Base-by-base conservation (phyloP, 1,140 invertebrate genomes). In the Trissolcus basalis region DNA sequence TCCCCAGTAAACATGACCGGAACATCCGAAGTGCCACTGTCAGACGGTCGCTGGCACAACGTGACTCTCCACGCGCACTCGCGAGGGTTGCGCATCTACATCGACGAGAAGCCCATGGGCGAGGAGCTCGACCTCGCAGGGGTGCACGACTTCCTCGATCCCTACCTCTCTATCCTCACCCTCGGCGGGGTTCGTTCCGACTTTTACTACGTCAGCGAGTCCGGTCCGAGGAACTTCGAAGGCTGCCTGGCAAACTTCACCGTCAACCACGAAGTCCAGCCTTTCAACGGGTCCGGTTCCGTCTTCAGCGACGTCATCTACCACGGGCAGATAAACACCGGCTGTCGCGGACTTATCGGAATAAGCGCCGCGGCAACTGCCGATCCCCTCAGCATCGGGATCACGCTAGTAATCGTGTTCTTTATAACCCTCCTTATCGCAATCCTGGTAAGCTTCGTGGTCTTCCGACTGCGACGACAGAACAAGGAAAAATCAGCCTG, bases 391-490 rank as follows among this genome's bases (percentile, higher is more conserved):
- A 96, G 94, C 78, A 96, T 97, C 43, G 96, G 96, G 32, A 94
- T 97, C 35, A 96, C 96, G 0, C 88, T 98, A 15, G 95, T 98
- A 0, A 96, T 98, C 45, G 94, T 97, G 3, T 98, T 98, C 88
- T 97, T 98, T 80, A 92, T 96, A 1, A 94, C 96, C 47, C 87
- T 97, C 8, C 90, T 97, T 13, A 92, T 97, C 6, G 95, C 95
- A 0, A 96, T 97, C 61, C 88, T 96, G 16, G 93, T 95, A 5
- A 96, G 95, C 49, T 97, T 97, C 82, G 90, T 97, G 1, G 95
- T 97, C 7, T 97, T 97, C 84, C 91, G 95, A 13, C 88, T 96
- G 58, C 90, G 96, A 10, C 93, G 94, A 12, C 94, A 96, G 82
- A 94, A 92, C 79, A 93, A 95, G 86, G 95, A 97, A 81, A 96